These are phyloP conservation scores for Eristalis intricaria DNA, from an alignment of 2,888 invertebrate species.

Conservation along the genomic window DNA sequence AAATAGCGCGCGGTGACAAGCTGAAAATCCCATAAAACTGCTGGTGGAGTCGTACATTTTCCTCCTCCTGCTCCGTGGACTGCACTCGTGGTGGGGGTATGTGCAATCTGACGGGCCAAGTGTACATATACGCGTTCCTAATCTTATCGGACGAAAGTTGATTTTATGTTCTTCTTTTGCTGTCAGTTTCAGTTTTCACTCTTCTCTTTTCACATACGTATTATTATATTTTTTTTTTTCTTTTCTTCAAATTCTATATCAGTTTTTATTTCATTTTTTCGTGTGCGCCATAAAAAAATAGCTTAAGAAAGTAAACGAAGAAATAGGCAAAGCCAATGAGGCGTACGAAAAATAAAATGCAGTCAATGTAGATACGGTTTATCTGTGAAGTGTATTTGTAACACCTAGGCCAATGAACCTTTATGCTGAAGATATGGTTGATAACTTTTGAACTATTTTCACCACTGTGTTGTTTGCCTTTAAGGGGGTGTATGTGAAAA, in stretches of 20 bases:
- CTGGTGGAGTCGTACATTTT: not conserved
- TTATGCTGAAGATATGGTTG: not conserved
- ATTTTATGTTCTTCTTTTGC: not conserved
- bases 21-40: constrained; percentile 3
- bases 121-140: constrained; percentile 15
- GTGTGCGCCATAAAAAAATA: not conserved
- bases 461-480: too few relatives aligned
- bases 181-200: constrained; percentile 2
- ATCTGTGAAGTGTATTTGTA: constrained; percentile 23
- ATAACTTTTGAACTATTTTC: not conserved
- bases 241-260: not conserved
- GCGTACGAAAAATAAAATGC: constrained; percentile 37
- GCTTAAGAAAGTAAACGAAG: not conserved
- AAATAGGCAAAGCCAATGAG: constrained; percentile 31
- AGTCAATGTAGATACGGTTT: constrained; percentile 34
- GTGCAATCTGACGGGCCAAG: constrained; percentile 1
- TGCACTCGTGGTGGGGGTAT: not conserved
- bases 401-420: constrained; percentile 34
- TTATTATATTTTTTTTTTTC: not conserved
- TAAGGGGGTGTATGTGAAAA: too few relatives aligned
- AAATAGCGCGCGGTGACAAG: constrained; percentile 8
- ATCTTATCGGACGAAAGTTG: constrained; percentile 42
- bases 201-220: not conserved
- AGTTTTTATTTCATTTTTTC: not conserved
- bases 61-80: not conserved